Evolutionary conservation across 2,113 vertebrate species (phyloP).

Genomic region (Platycercus adscitus): DNA sequence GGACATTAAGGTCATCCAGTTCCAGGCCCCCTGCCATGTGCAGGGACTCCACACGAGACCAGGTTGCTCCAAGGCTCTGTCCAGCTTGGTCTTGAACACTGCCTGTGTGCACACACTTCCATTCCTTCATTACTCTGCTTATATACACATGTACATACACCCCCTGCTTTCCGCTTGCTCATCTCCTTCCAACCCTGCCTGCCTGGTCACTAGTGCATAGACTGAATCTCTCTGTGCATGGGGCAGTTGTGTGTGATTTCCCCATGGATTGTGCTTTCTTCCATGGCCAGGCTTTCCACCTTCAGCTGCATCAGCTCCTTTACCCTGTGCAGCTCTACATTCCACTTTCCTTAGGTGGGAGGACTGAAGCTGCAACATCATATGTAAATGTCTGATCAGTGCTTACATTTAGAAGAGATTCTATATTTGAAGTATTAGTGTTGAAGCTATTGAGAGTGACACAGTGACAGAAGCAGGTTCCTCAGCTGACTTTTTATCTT

Average conservation of each 20-base stretch:
- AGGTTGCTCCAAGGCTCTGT: neutral
- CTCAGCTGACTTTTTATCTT: neutral
- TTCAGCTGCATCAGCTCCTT: neutral
- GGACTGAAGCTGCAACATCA: neutral
- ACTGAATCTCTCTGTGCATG: neutral
- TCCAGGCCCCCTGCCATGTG: neutral
- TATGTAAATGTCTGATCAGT: neutral
- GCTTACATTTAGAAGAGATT: neutral
- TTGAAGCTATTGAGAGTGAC: neutral
- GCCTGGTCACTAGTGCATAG: neutral
- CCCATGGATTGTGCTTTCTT: neutral
- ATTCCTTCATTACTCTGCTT: neutral
- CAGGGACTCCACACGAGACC: neutral
- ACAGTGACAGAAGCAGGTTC: neutral
- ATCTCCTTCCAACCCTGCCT: neutral
- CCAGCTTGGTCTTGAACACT: neutral
- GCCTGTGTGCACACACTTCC: neutral
- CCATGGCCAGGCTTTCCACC: neutral
- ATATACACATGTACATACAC: rapidly evolving
- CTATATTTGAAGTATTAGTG: neutral
- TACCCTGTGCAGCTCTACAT: no score
- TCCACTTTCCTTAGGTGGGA: neutral
- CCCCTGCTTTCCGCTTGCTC: rapidly evolving
- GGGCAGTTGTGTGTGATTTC: neutral
- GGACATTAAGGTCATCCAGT: neutral